phyloP scores from a whole-genome alignment of 2,888 invertebrate genomes.

The Andrena camellia region DNA sequence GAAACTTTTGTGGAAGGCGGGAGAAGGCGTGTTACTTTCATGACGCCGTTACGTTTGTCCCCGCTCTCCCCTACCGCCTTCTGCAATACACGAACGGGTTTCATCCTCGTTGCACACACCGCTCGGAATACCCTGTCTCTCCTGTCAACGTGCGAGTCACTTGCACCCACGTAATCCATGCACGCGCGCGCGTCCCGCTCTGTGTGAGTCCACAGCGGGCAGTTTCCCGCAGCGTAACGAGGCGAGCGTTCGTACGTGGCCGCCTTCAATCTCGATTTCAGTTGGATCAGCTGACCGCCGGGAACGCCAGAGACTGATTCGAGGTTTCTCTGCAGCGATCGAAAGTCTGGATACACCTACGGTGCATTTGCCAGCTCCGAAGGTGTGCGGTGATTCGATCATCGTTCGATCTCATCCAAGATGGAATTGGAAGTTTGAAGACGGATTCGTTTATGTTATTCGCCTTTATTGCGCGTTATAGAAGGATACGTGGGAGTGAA shows the following conservation, averaged over 20 bases:
- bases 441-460: too few relatives aligned
- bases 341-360: too few relatives aligned
- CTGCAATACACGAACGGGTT: not conserved
- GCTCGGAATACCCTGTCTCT: not conserved
- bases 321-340: constrained; percentile 4
- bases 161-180: constrained; percentile 57
- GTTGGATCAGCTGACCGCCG: constrained; percentile 54
- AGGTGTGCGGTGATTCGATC: not conserved
- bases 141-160: constrained; percentile 25
- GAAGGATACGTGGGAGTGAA: too few relatives aligned
- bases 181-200: not conserved
- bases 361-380: not conserved
- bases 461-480: too few relatives aligned
- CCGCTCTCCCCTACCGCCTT: too few relatives aligned
- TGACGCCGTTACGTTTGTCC: too few relatives aligned
- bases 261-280: constrained; percentile 35
- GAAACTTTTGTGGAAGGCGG: too few relatives aligned
- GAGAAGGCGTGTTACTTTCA: too few relatives aligned
- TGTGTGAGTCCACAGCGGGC: too few relatives aligned
- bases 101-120: constrained; percentile 19
- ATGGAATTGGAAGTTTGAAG: not conserved
- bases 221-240: constrained; percentile 27
- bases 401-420: not conserved
- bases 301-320: constrained; percentile 29
- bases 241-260: constrained; percentile 46